Evolutionary conservation across 2,888 invertebrate species (phyloP), one percentile per base, ranked within the genome.

Genomic region (Nipponacmea schrenckii): DNA sequence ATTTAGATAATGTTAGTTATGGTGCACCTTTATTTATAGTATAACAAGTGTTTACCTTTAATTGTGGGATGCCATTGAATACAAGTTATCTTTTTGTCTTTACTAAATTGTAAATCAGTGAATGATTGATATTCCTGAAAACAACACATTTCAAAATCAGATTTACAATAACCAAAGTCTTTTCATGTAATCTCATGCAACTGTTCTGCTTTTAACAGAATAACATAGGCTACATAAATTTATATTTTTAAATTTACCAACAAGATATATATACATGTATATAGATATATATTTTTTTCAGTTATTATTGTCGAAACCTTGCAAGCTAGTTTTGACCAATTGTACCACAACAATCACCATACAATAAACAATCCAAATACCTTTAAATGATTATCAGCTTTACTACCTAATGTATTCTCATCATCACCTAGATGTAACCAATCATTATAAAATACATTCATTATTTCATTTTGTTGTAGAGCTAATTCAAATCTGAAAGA

Each of bases 1-100:
- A 31, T 31, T 31, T 31, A 3, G 31, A 31, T 31, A 31, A 31
- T 31, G 3, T 31, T 31, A 39, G 10, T 10, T 39, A 39, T 39
- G 39, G 39, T 39, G 39, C 7, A 39, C 39, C 10, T 39, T 39
- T 5, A 39, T 39, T 8, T 39, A 8, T 39, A 31, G 5, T 3
- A 31, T 31, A 2, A 31, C 5, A 39, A 39, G 39, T 8, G 45
- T 68, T 46, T 66, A 80, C 86, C 87, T 77, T 84, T 85, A 44
- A 88, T 81, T 15, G 80, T 81, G 2, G 89, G 89, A 77, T 89
- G 89, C 89, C 89, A 89, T 72, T 88, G 88, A 68, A 89, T 88
- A 77, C 84, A 83, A 7, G 87, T 88, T 31, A 89, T 87, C 44
- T 85, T 83, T 73, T 87, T 88, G 68, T 87, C 87, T 78, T 89